Conservation (phyloP, 2,113 vertebrate genomes). For the Dasyornis broadbenti region DNA sequence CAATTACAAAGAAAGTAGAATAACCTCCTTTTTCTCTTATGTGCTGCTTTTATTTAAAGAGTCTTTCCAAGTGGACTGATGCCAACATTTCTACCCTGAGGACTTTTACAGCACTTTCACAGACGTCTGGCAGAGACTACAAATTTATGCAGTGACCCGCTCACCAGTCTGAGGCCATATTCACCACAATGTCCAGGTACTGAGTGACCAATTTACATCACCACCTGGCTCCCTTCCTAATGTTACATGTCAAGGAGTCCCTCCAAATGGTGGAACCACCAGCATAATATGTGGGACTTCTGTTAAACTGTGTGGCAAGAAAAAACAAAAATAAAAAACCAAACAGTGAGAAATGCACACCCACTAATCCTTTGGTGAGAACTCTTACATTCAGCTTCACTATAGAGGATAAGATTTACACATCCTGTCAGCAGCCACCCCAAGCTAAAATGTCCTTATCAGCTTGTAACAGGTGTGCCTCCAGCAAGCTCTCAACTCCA, state of each 20-base stretch:
- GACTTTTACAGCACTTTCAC: constrained; percentile 33
- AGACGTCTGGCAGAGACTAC: constrained; percentile 58
- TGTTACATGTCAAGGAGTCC: background rate
- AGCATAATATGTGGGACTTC: background rate
- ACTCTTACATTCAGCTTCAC: background rate
- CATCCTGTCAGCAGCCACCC: background rate
- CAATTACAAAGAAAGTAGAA: constrained; percentile 48
- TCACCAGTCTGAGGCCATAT: background rate
- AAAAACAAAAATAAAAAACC: background rate
- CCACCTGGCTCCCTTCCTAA: background rate
- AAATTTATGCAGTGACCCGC: background rate
- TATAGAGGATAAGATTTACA: background rate
- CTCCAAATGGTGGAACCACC: background rate
- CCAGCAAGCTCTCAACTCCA: background rate
- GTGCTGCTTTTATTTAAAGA: constrained; percentile 46
- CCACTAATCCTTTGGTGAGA: background rate
- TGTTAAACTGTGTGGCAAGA: background rate
- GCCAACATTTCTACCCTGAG: constrained; percentile 50
- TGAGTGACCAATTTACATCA: background rate
- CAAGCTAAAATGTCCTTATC: background rate
- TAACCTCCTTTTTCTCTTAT: background rate
- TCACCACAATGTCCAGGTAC: background rate
- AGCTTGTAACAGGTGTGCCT: background rate
- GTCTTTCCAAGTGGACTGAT: constrained; percentile 30
- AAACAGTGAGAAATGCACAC: background rate